phyloP scores from a whole-genome alignment of 2,797 vertebrate species.

The Phaenicophaeus curvirostris region DNA sequence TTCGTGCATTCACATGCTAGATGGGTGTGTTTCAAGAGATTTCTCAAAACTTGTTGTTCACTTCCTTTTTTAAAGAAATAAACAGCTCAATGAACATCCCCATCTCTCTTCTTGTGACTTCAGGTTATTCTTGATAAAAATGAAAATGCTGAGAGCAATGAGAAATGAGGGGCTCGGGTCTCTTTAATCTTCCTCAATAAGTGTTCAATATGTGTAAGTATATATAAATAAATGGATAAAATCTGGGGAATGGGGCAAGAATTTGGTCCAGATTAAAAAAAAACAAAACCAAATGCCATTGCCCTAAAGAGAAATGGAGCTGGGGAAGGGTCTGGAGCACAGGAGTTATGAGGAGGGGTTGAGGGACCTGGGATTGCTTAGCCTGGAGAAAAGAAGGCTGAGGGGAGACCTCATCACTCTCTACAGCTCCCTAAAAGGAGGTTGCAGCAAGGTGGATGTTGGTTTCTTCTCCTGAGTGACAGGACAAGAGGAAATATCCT shows the following conservation, averaged over 20 bases:
- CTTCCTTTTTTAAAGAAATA: background rate
- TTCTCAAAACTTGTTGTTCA: rapidly evolving
- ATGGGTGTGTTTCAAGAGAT: background rate
- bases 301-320: background rate
- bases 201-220: background rate
- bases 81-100: background rate
- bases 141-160: rapidly evolving
- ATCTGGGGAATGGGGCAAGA: background rate
- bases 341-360: background rate
- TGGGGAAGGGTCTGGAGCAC: background rate
- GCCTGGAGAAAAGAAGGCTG: background rate
- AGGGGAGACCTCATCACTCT: background rate
- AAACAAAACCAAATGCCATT: background rate
- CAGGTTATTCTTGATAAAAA: background rate
- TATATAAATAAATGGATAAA: background rate
- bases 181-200: background rate
- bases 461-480: background rate
- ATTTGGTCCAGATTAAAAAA: background rate
- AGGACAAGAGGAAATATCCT: background rate
- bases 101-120: background rate
- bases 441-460: background rate
- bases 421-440: background rate
- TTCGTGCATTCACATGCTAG: background rate
- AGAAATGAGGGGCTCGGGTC: background rate
- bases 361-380: background rate